Evolutionary conservation across 2,888 invertebrate species (phyloP), one percentile per base, ranked within the genome.

Genomic region (Sericinus montela): DNA sequence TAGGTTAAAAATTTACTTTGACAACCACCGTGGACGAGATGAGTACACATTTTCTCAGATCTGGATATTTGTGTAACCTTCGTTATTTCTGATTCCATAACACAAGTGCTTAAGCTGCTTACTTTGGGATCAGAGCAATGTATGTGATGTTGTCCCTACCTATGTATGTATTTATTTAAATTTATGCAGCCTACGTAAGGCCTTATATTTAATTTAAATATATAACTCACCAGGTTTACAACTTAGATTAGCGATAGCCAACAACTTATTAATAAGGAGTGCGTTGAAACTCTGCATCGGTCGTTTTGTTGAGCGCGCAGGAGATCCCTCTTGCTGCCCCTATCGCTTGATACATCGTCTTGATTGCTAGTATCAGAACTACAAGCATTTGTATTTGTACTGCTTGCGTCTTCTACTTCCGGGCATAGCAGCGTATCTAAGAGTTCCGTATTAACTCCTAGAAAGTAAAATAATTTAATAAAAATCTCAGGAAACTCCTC

Each of bases 391-490:
- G 46, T 55, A 5, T 50, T 42, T 7, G 30, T 15, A 11, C 60
- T 57, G 11, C 52, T 57, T 0, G 46, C 34, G 19, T 68, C 68
- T 16, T 80, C 80, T 5, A 63, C 58, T 51, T 91, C 92, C 1
- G 95, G 93, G 69, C 92, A 92, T 32, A 97, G 81, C 6, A 97
- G 92, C 54, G 94, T 92, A 63, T 96, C 95, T 58, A 97, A 84
- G 50, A 96, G 91, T 60, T 95, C 95, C 53, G 93, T 92, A 72
- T 94, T 94, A 9, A 97, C 93, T 51, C 97, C 97, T 97, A 72
- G 69, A 45, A 69, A 74, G 45, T 69, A 65, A 67, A 58, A 57
- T 51, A 48, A 28, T n/a, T 13, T 37, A 30, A 10, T 19, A 5
- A 19, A n/a, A 19, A 28, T 28, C 30, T 11, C 23, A 47, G 46